Conservation (phyloP, 2,113 vertebrate genomes). For the Martes martes region DNA sequence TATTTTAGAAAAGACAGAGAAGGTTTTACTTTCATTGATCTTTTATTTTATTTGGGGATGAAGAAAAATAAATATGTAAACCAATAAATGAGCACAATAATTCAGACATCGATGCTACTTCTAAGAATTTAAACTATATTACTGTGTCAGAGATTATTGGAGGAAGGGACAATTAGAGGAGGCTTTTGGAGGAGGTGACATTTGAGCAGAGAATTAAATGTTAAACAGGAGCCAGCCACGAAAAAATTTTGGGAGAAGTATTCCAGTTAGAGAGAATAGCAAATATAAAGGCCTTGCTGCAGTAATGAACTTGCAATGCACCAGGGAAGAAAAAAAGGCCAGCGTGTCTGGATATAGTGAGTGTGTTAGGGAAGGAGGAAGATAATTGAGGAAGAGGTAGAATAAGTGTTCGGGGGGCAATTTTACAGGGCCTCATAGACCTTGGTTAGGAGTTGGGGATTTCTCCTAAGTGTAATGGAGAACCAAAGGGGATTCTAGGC, state of each 20-base stretch:
- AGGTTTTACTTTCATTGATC: neutral
- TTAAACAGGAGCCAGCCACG: neutral
- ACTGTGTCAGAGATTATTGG: neutral
- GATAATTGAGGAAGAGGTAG: neutral
- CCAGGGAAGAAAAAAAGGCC: neutral
- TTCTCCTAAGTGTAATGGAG: neutral
- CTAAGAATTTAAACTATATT: neutral
- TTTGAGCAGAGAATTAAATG: slow-evolving; percentile 6
- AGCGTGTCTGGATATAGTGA: neutral
- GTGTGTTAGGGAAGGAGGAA: neutral
- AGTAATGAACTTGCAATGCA: neutral
- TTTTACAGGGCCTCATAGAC: neutral
- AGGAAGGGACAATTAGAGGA: neutral
- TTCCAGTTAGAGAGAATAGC: neutral
- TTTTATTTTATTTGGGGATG: slow-evolving; percentile 17
- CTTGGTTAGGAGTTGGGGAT: neutral
- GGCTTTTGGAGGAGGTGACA: neutral
- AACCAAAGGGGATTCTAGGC: neutral
- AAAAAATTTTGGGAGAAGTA: neutral
- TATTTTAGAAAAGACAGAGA: neutral
- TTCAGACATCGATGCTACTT: neutral
- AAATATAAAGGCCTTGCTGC: neutral
- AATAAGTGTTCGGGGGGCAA: neutral
- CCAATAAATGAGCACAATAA: neutral
- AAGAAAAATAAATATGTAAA: neutral